A percentile compares a stretch with the other conserved stretches of the same genome.
These are phyloP conservation scores for Microcaecilia unicolor DNA, from an alignment of 2,797 vertebrate species.

Conservation along the genomic window DNA sequence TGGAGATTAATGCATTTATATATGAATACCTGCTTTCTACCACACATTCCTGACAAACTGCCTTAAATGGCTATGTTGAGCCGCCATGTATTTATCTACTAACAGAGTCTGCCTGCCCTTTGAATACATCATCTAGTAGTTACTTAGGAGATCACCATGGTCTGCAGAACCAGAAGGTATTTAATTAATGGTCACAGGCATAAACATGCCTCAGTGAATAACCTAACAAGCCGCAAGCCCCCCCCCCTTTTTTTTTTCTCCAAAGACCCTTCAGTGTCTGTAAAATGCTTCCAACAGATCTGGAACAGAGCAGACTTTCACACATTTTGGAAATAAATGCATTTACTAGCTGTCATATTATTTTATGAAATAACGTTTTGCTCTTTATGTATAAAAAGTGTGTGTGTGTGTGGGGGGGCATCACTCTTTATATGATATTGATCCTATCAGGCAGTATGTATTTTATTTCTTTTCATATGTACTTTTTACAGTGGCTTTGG, in stretches of 20 bases:
- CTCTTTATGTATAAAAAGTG: too few relatives aligned
- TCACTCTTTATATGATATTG: too few relatives aligned
- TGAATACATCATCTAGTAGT: not conserved
- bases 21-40: slow-evolving; percentile 8
- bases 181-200: slow-evolving; percentile 3
- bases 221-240: not conserved
- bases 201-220: not conserved
- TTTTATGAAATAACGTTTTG: too few relatives aligned
- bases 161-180: slow-evolving; percentile 12
- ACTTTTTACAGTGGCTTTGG: too few relatives aligned
- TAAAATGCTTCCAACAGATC: rapidly evolving
- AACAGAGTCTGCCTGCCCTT: not conserved
- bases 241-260: too few relatives aligned
- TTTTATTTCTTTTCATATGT: too few relatives aligned
- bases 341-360: too few relatives aligned
- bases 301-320: not conserved
- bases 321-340: not conserved
- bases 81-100: not conserved
- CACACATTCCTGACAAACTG: slow-evolving; percentile 11
- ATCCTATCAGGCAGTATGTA: too few relatives aligned
- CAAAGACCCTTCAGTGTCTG: not conserved
- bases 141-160: slow-evolving; percentile 1
- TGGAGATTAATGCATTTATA: not conserved
- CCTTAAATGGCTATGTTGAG: slow-evolving; percentile 1
- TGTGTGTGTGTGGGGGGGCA: too few relatives aligned